Base-by-base conservation (phyloP, 2,888 invertebrate genomes). In the Spisula solida region DNA sequence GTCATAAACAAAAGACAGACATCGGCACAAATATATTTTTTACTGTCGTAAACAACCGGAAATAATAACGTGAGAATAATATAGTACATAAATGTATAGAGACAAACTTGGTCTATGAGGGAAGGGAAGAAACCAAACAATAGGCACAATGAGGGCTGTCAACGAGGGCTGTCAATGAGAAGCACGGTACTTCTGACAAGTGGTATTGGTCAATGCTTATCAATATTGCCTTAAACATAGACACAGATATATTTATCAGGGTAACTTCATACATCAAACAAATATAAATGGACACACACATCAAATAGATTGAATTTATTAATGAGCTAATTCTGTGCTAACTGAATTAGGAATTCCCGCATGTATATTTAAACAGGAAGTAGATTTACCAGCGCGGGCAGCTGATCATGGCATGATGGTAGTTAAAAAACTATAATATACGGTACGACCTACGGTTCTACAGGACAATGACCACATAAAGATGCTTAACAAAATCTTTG, bases 361-460 rank as follows among this genome's bases (percentile, higher is more conserved):
- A 75, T 75, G 75, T 75, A 75, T 75, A 75, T 34, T 75, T 75
- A 75, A 75, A 75, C 75, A 75, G 31, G 16, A 60, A 60, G 31
- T 75, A 10, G 25, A 14, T 31, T 31, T 31, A 75, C 18, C 16
- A 75, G 31, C 31, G 34, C 5, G 16, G 16, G 60, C 75, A 34
- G 29, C 75, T 75, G 31, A 75, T n/a, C n/a, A n/a, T n/a, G 75
- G 25, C 4, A 34, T 14, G 34, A 34, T 14, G 34, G 70, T 31
- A 70, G 31, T 31, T 70, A 31, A 70, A 70, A 70, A 70, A 31
- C 70, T 66, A 66, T n/a, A 41, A 41, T 70, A 70, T 31, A 31
- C 41, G 41, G 41, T 8, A 41, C 2, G 41, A 41, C 8, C 41
- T 5, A 8, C 4, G 41, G 4, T 5, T 5, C 4, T 29, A 70